These are phyloP conservation scores for Tinea trinotella DNA, from an alignment of 2,888 invertebrate species.

Conservation along the genomic window DNA sequence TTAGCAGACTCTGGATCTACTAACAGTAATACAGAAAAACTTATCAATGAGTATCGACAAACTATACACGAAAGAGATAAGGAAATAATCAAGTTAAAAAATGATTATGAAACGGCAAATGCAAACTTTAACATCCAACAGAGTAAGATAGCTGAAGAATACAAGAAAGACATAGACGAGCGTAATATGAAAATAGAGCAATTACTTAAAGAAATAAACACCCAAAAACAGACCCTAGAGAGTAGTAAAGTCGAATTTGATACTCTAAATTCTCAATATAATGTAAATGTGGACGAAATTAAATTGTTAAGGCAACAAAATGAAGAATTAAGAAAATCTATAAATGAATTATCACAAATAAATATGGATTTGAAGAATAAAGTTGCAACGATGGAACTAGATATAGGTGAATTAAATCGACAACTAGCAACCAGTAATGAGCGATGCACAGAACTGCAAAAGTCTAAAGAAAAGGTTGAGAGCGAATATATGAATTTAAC, in stretches of 20 bases:
- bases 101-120: constrained; percentile 60
- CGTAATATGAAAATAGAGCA: constrained; percentile 65
- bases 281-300: constrained; percentile 51
- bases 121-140: constrained; percentile 64
- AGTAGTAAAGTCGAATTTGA: constrained; percentile 63
- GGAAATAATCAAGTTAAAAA: constrained; percentile 64
- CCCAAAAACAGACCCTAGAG: constrained; percentile 55
- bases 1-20: constrained; percentile 50
- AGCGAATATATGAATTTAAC: constrained; percentile 72
- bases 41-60: constrained; percentile 60
- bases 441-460: constrained; percentile 69
- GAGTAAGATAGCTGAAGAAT: constrained; percentile 63
- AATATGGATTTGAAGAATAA: constrained; percentile 51
- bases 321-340: constrained; percentile 48
- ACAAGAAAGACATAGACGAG: constrained; percentile 63
- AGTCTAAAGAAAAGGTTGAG: constrained; percentile 73
- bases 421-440: constrained; percentile 68
- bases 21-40: constrained; percentile 48
- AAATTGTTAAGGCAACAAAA: constrained; percentile 58
- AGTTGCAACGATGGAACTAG: constrained; percentile 61
- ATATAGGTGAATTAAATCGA: constrained; percentile 71
- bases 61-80: constrained; percentile 68
- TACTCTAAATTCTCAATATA: constrained; percentile 57
- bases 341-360: constrained; percentile 51
- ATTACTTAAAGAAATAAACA: constrained; percentile 61